A percentile compares a stretch with the other conserved stretches of the same genome.
phyloP scores from a whole-genome alignment of 2,797 vertebrate species.

The Malurus splendens region DNA sequence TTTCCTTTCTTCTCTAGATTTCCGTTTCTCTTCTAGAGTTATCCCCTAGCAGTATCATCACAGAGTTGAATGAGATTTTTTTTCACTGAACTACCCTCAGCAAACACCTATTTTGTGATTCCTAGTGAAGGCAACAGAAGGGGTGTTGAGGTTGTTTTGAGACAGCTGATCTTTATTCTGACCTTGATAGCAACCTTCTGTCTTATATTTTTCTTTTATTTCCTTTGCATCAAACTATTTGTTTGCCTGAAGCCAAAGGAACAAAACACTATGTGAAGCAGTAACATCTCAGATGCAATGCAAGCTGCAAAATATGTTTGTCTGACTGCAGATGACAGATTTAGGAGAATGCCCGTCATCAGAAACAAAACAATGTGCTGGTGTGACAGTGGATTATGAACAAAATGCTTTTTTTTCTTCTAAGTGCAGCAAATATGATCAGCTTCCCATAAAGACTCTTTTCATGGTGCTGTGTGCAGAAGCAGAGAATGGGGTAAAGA shows the following conservation, averaged over 20 bases:
- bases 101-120: background rate
- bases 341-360: background rate
- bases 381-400: background rate
- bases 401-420: background rate
- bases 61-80: background rate
- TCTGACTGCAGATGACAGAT: conserved; percentile 29
- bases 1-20: background rate
- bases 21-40: background rate
- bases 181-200: conserved; percentile 5
- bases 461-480: background rate
- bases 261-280: conserved; percentile 1
- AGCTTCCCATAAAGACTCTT: background rate
- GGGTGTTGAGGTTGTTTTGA: background rate
- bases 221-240: background rate
- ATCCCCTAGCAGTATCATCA: background rate
- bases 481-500: background rate
- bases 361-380: background rate
- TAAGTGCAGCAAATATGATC: background rate
- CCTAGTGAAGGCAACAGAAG: background rate
- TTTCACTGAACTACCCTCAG: background rate
- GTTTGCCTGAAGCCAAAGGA: conserved; percentile 4
- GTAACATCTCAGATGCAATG: background rate
- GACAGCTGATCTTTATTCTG: background rate
- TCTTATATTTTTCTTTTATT: background rate
- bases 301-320: background rate